phyloP scores from a whole-genome alignment of 64 coral and sea anemone genomes.

The Cladopsammia gracilis region DNA sequence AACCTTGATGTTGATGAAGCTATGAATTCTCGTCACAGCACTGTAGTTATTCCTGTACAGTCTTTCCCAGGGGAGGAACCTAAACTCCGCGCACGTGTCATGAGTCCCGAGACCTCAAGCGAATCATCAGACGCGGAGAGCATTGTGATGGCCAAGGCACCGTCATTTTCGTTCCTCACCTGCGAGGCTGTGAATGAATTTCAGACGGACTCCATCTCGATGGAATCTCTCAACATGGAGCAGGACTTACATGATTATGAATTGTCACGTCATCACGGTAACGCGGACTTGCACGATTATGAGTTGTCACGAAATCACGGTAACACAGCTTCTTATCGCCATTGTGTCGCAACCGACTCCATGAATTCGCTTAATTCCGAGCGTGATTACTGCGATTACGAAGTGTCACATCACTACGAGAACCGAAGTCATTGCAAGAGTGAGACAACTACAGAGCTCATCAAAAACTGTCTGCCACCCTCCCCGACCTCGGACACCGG shows the following conservation, averaged over 20 bases:
- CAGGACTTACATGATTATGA: conserved; percentile 36
- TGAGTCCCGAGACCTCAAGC: conserved; percentile 29
- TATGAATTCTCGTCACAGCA: conserved; percentile 30
- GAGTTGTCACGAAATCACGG: neutral
- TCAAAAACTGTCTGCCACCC: conserved; percentile 81
- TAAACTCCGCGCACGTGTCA: neutral
- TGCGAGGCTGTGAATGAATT: conserved; percentile 64
- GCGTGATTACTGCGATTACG: neutral
- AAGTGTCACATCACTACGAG: conserved; percentile 26
- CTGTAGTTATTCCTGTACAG: conserved; percentile 39
- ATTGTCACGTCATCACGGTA: neutral
- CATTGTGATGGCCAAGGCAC: conserved; percentile 62
- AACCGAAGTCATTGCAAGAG: neutral
- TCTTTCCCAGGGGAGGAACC: conserved; percentile 42
- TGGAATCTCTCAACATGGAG: conserved; percentile 28
- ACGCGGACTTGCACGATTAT: conserved; percentile 21
- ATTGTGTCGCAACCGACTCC: neutral
- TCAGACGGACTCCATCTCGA: neutral
- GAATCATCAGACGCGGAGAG: conserved; percentile 74
- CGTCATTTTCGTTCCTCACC: conserved; percentile 65
- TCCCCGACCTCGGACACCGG: conserved; percentile 9
- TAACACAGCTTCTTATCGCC: neutral
- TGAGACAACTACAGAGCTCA: conserved; percentile 53
- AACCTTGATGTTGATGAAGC: conserved; percentile 41
- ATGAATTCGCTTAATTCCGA: neutral